Base-by-base conservation (phyloP, 2,888 invertebrate genomes). In the Mythimna lalbum region DNA sequence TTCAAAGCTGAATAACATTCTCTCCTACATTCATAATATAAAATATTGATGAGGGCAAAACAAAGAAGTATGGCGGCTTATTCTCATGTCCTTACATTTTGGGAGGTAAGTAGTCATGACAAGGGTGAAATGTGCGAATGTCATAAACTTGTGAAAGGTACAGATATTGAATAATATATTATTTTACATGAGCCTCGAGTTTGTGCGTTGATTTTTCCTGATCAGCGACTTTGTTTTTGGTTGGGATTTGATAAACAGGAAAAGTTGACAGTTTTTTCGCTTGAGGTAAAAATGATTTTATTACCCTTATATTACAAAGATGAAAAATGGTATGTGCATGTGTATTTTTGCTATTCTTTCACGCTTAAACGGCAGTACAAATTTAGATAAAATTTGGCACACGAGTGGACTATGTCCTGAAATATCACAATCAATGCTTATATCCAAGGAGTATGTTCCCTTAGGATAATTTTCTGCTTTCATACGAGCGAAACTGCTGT, bases 91-190 rank as follows among this genome's bases (percentile, higher is more conserved):
- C 63, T 55, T 53, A 74, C 73, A 72, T 73, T 72, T 72, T 60
- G 52, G 39, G 36, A 69, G 61, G 70, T 82, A 76, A 84, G 72
- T 73, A 66, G 76, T 64, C 70, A 52, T 80, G 83, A 84, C 84
- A 80, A 67, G 82, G 84, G 76, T 66, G 47, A 62, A 75, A 72
- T 81, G 69, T 68, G 72, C 62, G 70, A 69, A 75, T 69, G 72
- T 75, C 84, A 82, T 82, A 80, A 84, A 75, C 64, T 71, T 82
- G 73, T 75, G 72, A 71, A 63, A 75, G 79, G 76, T 76, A 69
- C 53, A 56, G 33, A 55, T 64, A 68, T 73, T 79, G 76, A 79
- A 84, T 83, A 79, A 81, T 73, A 62, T 67, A 80, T 81, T n/a
- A 49, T 59, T 78, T 69, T 52, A 70, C 53, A 77, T 33, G 49